phyloP scores from a whole-genome alignment of 2,797 vertebrate species.

The Cyclopterus lumpus region DNA sequence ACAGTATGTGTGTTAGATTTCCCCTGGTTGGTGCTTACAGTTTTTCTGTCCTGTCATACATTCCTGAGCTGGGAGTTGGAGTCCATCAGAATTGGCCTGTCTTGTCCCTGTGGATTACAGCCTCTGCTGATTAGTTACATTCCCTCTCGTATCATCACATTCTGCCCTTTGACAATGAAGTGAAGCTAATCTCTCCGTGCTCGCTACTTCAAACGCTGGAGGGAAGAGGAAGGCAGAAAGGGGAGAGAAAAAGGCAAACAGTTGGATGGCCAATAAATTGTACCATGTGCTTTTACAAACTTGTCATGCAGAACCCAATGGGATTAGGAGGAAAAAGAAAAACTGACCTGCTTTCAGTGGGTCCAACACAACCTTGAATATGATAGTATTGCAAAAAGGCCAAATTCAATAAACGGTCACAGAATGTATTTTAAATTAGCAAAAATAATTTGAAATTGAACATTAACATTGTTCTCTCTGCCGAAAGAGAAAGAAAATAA shows the following conservation, averaged over 20 bases:
- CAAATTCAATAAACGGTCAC: background rate
- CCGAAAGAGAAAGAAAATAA: too few relatives aligned
- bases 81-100: conserved; percentile 39
- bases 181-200: conserved; percentile 42
- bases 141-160: conserved; percentile 67
- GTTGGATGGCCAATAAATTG: conserved; percentile 11
- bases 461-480: background rate
- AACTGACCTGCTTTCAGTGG: background rate
- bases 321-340: background rate
- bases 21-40: background rate
- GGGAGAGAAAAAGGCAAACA: background rate
- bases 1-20: conserved; percentile 3
- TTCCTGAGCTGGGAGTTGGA: conserved; percentile 57
- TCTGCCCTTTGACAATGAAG: conserved; percentile 47
- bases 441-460: background rate
- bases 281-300: conserved; percentile 22
- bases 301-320: conserved; percentile 1
- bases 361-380: background rate
- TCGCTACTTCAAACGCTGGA: conserved; percentile 35
- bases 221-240: conserved; percentile 10
- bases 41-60: conserved; percentile 56
- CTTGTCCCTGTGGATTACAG: conserved; percentile 41
- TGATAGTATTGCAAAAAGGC: background rate
- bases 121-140: conserved; percentile 71
- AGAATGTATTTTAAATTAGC: background rate